Conservation (phyloP, 37 sponge, comb jelly and placozoan genomes). For the Beroe forskalii region DNA sequence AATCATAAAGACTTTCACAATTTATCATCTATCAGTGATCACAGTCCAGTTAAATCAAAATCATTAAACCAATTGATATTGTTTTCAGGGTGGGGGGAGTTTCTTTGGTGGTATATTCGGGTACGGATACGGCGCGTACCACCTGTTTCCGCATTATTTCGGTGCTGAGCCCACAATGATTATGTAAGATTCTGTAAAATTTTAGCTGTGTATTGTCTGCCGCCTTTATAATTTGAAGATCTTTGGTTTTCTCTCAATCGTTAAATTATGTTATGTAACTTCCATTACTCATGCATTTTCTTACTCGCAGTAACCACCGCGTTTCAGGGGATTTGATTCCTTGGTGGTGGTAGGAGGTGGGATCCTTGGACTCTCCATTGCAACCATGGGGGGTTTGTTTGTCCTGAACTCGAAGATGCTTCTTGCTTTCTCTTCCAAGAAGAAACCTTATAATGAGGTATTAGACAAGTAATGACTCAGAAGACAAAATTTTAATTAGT, state of each 20-base stretch:
- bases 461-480: no score
- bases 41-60: no score
- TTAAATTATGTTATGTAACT: no score
- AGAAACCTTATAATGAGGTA: background rate
- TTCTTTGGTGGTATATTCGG: background rate
- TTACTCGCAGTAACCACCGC: no score
- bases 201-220: background rate
- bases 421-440: background rate
- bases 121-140: background rate
- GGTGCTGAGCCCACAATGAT: conserved; percentile 12
- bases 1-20: no score
- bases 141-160: background rate
- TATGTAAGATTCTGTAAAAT: background rate
- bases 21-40: no score
- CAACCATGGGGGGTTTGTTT: background rate
- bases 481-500: no score
- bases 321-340: conserved; percentile 5
- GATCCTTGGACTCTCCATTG: background rate
- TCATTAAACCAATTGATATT: no score
- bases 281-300: no score
- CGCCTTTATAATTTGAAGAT: no score
- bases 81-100: background rate
- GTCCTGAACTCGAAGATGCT: background rate
- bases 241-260: no score
- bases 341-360: background rate